These are phyloP conservation scores for Carposina sasakii DNA, from an alignment of 1,140 invertebrate genomes.

Conservation along the genomic window DNA sequence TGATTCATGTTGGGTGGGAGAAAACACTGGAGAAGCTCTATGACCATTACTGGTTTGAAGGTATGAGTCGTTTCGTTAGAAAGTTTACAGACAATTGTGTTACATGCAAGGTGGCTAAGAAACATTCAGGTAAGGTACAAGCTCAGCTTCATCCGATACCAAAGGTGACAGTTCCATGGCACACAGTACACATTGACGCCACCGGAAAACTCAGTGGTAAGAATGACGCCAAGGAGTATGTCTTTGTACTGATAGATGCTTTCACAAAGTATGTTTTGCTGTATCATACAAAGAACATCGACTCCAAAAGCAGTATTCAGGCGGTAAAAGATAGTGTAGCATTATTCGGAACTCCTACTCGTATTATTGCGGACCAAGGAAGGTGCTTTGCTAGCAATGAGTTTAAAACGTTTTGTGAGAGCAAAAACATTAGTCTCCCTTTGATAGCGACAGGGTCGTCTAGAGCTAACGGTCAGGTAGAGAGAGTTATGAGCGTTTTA, in stretches of 20 bases:
- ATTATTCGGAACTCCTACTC: background rate
- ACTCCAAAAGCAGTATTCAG: background rate
- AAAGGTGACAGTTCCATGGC: background rate
- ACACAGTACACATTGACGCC: slow-evolving; percentile 2
- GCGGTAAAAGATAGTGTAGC: background rate
- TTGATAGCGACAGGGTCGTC: slow-evolving; percentile 24
- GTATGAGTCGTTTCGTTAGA: background rate
- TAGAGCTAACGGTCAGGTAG: slow-evolving; percentile 20
- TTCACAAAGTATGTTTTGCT: slow-evolving; percentile 27
- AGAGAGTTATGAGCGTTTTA: background rate
- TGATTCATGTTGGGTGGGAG: slow-evolving; percentile 8
- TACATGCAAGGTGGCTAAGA: slow-evolving; percentile 27
- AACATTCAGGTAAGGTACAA: slow-evolving; percentile 15
- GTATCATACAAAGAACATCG: slow-evolving; percentile 7
- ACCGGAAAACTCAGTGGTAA: slow-evolving; percentile 20
- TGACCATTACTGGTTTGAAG: slow-evolving; percentile 1
- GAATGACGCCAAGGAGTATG: slow-evolving; percentile 19
- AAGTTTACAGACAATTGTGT: slow-evolving; percentile 19
- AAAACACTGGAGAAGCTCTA: slow-evolving; percentile 7
- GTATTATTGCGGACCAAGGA: background rate
- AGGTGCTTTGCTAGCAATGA: slow-evolving; percentile 1
- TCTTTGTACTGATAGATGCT: slow-evolving; percentile 22
- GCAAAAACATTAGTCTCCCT: slow-evolving; percentile 18
- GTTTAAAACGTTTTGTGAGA: slow-evolving; percentile 27
- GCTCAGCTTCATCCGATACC: background rate